These are phyloP conservation scores for Scolanthus callimorphus DNA, from an alignment of 92 coral and sea anemone species.

Conservation along the genomic window DNA sequence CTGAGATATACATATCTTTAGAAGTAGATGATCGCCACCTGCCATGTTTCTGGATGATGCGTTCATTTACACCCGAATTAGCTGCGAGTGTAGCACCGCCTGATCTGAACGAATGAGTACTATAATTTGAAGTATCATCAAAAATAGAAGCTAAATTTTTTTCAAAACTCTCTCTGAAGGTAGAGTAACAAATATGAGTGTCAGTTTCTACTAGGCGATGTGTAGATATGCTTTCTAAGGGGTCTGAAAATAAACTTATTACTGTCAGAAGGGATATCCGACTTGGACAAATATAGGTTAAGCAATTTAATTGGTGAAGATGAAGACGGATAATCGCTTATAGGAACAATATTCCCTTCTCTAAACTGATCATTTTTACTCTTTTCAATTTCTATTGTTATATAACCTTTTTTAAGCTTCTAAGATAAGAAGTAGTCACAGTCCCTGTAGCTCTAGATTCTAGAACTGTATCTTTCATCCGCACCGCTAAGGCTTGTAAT, in stretches of 20 bases:
- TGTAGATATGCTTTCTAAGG: neutral
- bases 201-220: constrained; percentile 1
- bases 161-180: constrained; percentile 14
- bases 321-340: too few species aligned
- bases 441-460: too few species aligned
- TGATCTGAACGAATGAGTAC: constrained; percentile 30
- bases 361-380: too few species aligned
- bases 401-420: too few species aligned
- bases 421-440: too few species aligned
- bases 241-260: constrained; percentile 1
- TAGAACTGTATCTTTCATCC: too few species aligned
- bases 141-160: neutral
- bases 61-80: too few species aligned
- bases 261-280: neutral
- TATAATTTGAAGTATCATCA: neutral
- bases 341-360: too few species aligned
- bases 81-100: too few species aligned
- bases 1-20: constrained; percentile 21
- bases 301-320: neutral
- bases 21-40: constrained; percentile 20
- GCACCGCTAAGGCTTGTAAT: too few species aligned
- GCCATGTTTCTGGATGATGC: constrained; percentile 6
- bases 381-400: too few species aligned
- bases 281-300: neutral
- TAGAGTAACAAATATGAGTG: constrained; percentile 12